Base-by-base conservation (phyloP, 2,888 invertebrate species). In the Sinodicranocentrus sp. region DNA sequence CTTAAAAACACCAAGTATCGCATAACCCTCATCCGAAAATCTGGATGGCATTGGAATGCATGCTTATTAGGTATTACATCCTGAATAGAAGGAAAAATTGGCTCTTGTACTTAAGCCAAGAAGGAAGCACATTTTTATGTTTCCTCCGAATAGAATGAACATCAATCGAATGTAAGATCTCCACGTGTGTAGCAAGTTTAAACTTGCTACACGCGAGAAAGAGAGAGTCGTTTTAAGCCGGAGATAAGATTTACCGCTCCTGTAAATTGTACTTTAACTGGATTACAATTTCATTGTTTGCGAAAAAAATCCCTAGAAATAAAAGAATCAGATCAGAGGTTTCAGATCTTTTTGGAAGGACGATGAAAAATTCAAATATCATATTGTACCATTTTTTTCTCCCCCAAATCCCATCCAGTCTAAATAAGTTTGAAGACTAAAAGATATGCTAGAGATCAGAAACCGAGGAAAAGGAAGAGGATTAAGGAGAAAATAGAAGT, bases 221-320 rank as follows among this genome's bases (percentile, higher is more conserved):
- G 54, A 28, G 23, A 63, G 33, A 26, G 19, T 25, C 61, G 6
- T 61, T 15, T 61, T 61, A 25, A 61, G 61, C 79, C 72, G 72
- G 79, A 79, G 79, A 79, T 79, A 63, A 43, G 79, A 79, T 79
- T 79, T 79, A 65, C 72, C 57, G 72, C 79, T 63, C 28, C 79
- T 72, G 79, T 79, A 79, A 79, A 79, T 79, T 79, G 52, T 79
- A 63, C 57, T 79, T 72, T 79, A 79, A 79, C 79, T 79, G 79
- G 79, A 79, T 79, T 79, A 79, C 72, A 79, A 79, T 79, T 67
- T 78, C 70, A 57, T 67, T 78, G 61, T 78, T 78, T 71, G 70
- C 78, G 57, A 70, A 70, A 78, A 57, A 43, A 43, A 68, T 39
- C 26, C 77, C 57, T 26, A 28, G 28, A 23, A 48, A 13, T 21